Percentiles rank a stretch among this genome's conserved stretches.
Evolutionary conservation across 1,140 invertebrate genomes (phyloP).

Genomic region (Drosophila subpulchrella): DNA sequence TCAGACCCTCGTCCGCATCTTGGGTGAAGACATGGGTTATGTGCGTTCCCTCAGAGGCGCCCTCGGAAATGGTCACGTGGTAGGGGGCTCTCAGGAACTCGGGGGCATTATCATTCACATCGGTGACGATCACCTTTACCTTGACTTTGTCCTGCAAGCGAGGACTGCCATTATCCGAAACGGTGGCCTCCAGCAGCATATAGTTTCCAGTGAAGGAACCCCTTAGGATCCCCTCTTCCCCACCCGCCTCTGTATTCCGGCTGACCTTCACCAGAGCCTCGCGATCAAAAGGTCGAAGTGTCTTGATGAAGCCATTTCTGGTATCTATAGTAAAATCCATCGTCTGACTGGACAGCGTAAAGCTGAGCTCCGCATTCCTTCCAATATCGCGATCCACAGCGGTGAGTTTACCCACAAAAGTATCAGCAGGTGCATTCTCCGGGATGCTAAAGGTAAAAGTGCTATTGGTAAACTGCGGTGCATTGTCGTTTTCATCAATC

Average conservation of each 20-base stretch:
- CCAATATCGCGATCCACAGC: constrained; percentile 96
- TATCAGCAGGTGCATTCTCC: constrained; percentile 95
- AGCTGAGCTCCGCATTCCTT: constrained; percentile 95
- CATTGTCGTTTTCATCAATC: constrained; percentile 98
- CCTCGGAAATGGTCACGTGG: constrained; percentile 93
- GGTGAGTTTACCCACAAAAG: constrained; percentile 94
- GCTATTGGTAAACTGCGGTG: constrained; percentile 93
- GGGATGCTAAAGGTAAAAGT: constrained; percentile 93
- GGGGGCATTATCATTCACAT: constrained; percentile 97
- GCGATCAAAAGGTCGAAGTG: constrained; percentile 93
- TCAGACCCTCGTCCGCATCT: constrained; percentile 95
- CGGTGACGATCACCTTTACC: constrained; percentile 93
- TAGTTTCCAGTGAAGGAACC: constrained; percentile 86
- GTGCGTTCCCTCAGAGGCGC: constrained; percentile 90
- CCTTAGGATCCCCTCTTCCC: constrained; percentile 51
- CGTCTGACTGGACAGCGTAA: constrained; percentile 91
- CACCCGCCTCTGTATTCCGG: constrained; percentile 13
- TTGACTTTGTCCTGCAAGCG: constrained; percentile 94
- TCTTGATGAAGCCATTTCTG: constrained; percentile 96
- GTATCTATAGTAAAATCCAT: constrained; percentile 95
- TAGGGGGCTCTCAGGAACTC: constrained; percentile 93
- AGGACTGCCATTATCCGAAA: constrained; percentile 94
- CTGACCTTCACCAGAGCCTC: constrained; percentile 90
- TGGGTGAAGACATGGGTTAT: constrained; percentile 93
- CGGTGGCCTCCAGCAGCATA: constrained; percentile 92